Evolutionary conservation across 2,888 invertebrate genomes (phyloP).

Genomic region (Chloroclystis v-ata): DNA sequence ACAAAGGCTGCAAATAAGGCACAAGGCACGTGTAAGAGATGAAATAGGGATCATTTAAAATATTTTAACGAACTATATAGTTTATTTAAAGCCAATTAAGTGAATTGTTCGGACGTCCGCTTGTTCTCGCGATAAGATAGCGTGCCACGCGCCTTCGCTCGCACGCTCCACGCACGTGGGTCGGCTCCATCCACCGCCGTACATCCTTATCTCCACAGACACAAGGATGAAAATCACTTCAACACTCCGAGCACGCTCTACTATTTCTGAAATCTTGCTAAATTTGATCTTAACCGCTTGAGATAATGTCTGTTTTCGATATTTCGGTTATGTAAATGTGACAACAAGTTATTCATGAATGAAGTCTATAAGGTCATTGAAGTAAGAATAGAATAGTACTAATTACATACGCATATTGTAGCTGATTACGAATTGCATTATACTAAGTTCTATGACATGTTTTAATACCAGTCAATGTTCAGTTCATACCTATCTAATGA

Average conservation of each 20-base stretch:
- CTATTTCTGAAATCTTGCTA: not conserved
- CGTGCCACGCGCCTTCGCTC: constrained; percentile 24
- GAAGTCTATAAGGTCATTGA: constrained; percentile 18
- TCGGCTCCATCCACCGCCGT: not conserved
- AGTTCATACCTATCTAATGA: no score
- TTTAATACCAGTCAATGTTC: no score
- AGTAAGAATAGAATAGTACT: no score
- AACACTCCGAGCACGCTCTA: not conserved
- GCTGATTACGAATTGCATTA: no score
- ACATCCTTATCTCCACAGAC: not conserved
- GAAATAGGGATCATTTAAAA: no score
- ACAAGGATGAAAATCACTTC: not conserved
- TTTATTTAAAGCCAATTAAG: not conserved
- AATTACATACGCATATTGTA: no score
- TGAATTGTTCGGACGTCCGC: not conserved
- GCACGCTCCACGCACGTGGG: constrained; percentile 29
- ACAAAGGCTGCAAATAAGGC: no score
- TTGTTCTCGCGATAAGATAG: constrained; percentile 10
- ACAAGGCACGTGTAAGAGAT: no score
- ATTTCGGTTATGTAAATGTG: not conserved
- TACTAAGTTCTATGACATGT: no score
- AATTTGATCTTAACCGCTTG: not conserved
- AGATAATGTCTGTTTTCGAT: not conserved
- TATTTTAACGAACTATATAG: no score
- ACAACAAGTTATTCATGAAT: constrained; percentile 10